Evolutionary conservation across 1,140 invertebrate species (phyloP), one percentile per base, ranked within the genome.

Genomic region (Hyles vespertilio): DNA sequence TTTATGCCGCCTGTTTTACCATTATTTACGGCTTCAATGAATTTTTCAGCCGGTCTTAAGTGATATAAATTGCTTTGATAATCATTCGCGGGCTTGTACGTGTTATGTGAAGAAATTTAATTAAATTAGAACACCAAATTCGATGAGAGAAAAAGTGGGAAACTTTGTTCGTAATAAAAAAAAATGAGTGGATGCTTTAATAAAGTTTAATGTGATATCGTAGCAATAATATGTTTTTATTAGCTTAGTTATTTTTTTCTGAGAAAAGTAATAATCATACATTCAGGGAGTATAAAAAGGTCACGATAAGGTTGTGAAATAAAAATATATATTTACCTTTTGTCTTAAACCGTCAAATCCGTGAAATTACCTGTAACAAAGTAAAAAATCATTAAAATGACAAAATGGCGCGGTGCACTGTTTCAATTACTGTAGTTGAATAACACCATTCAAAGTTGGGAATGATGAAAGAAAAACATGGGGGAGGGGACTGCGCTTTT

Each of bases 381-480:
- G 50, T 36, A 62, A 65, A 61, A 59, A 58, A 67, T 63, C 56
- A 61, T 63, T 60, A 66, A 72, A 70, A 69, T 74, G 69, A 67
- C 53, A 72, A 61, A 58, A 67, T 72, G 59, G 59, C 65, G 46
- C 43, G 43, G 46, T 32, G 8, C 36, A 54, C 36, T 51, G 54
- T 33, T 59, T 54, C 61, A 58, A 66, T 61, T 58, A 51, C 59
- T 52, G 54, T 72, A 71, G 67, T 56, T 80, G 81, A 79, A 87
- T 82, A 80, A 84, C 77, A 67, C 77, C 79, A 77, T 88, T 80
- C 81, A 79, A 72, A 74, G 72, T 85, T 74, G 77, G 45, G 43
- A 82, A 73, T 75, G 85, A 84, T 84, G 81, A 86, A 88, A 88
- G 85, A 88, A 88, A 85, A 88, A 88, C 85, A 84, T 76, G 77